Evolutionary conservation across 30 jellyfish, hydroid and myxozoan genomes (phyloP), one percentile per base, ranked within the genome.

Genomic region (Hydra vulgaris): DNA sequence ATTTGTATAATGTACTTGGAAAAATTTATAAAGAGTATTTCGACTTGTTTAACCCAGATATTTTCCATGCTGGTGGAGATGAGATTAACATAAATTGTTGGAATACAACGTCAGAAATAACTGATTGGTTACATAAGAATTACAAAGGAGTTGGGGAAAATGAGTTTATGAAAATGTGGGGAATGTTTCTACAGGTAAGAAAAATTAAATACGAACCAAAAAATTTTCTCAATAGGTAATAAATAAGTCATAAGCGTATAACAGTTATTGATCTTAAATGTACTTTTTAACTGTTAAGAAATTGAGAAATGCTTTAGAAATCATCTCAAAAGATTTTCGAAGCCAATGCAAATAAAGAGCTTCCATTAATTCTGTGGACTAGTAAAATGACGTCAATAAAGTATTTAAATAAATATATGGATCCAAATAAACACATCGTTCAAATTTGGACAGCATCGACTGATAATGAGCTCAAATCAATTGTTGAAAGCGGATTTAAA

Each of bases 81-180:
- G 87, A 89, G 84, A 87, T 89, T 15, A 83, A 89, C 88, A 68
- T 89, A 12, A 81, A 81, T 53, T 89, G 96, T 77, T 89, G 96
- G 96, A 89, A 89, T 56, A 67, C 96, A 7, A 89, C 96, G 0
- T 74, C 54, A 25, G 96, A 89, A 76, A 89, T 89, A 27, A 40
- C 84, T n/a, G 80, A 76, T 24, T 72, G 92, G 81, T 78, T 89
- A 87, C 26, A 25, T 16, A 75, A 61, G 23, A 86, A 83, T 15
- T 83, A 89, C 26, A 81, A 84, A 27, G 87, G 81, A 21, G 70
- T 85, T 71, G 77, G 84, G 22, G 94, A 83, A 66, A 81, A 74
- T 25, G 86, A 84, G 26, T 83, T 89, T 85, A 83, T 89, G 95
- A 88, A 89, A 25, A 66, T 89, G 81, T 89, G 96, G 96, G 90